These are phyloP conservation scores for Geotria australis DNA, from an alignment of 2,797 vertebrate species.

Conservation along the genomic window DNA sequence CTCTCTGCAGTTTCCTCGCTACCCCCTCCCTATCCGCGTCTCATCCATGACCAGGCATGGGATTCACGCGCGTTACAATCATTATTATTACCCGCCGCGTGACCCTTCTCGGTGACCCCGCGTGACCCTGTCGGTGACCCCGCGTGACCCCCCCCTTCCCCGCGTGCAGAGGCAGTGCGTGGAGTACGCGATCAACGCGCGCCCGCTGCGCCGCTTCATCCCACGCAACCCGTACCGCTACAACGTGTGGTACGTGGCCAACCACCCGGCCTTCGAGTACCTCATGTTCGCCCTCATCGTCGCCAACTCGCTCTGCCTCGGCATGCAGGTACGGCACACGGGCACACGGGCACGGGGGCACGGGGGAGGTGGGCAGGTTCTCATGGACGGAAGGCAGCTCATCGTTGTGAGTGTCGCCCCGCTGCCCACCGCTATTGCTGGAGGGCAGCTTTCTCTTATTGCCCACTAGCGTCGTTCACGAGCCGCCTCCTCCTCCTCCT, in stretches of 20 bases:
- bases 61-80: too few species aligned
- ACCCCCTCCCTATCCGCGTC: background rate
- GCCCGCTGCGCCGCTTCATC: background rate
- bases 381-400: too few species aligned
- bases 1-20: background rate
- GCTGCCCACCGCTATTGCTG: too few species aligned
- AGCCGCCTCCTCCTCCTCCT: too few species aligned
- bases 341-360: too few species aligned
- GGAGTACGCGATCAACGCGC: background rate
- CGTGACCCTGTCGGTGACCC: constrained; percentile 12
- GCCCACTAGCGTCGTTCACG: too few species aligned
- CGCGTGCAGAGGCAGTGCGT: background rate
- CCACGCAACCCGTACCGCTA: background rate
- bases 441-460: too few species aligned
- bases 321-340: constrained; percentile 5
- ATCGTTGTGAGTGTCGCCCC: too few species aligned
- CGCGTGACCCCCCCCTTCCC: constrained; percentile 7
- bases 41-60: constrained; percentile 13
- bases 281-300: background rate
- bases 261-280: background rate
- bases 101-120: constrained; percentile 10
- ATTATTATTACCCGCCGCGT: constrained; percentile 5
- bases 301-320: background rate
- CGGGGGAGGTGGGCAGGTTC: too few species aligned
- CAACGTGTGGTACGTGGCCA: background rate